phyloP scores from a whole-genome alignment of 2,888 invertebrate genomes.

The Nymphalis urticae region DNA sequence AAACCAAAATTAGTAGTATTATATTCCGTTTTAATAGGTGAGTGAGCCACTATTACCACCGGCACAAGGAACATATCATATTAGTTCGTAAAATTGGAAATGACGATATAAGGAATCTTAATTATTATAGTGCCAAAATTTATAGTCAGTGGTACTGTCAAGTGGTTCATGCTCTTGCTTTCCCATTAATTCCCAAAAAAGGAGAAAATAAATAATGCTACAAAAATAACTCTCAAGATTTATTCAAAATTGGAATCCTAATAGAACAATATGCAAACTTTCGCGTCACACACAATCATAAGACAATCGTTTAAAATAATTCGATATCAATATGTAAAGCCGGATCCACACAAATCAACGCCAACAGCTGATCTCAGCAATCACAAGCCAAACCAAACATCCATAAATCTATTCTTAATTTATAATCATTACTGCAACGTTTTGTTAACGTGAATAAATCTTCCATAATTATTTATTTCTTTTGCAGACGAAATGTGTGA shows the following conservation, averaged over 20 bases:
- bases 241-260: background rate
- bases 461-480: constrained; percentile 42
- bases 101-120: no score
- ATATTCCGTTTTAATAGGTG: no score
- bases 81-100: no score
- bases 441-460: constrained; percentile 43
- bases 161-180: no score
- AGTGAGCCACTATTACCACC: no score
- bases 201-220: no score
- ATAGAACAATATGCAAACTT: background rate
- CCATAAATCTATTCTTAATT: constrained; percentile 62
- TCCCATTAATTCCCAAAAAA: no score
- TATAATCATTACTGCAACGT: constrained; percentile 49
- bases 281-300: background rate
- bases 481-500: constrained; percentile 33
- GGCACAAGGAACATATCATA: no score
- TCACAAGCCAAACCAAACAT: constrained; percentile 53
- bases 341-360: constrained; percentile 20
- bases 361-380: constrained; percentile 28
- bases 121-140: no score
- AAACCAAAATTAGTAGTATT: no score
- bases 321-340: constrained; percentile 8
- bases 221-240: no score
- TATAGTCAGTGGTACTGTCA: no score
- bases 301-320: background rate